These are phyloP conservation scores for Nomada fucata DNA, from an alignment of 2,888 invertebrate species.

Conservation along the genomic window DNA sequence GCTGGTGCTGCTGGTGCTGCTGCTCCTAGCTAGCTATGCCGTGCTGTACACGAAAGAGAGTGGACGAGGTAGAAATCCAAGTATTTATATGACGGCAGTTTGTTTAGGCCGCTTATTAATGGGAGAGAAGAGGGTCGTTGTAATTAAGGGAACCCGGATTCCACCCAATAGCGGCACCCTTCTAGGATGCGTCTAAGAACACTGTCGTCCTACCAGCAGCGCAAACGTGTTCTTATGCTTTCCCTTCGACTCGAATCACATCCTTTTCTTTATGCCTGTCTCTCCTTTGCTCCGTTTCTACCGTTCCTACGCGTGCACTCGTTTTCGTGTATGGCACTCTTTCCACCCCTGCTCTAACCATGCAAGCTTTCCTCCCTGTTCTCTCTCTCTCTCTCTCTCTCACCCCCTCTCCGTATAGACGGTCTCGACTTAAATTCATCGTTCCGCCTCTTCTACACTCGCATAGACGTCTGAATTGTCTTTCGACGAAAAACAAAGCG, in stretches of 20 bases:
- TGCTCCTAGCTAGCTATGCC: neutral
- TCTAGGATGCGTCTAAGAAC: slow-evolving; percentile 59
- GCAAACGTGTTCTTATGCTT: slow-evolving; percentile 55
- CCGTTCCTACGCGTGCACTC: slow-evolving; percentile 4
- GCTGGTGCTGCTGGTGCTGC: slow-evolving; percentile 1
- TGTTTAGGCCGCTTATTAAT: slow-evolving; percentile 82
- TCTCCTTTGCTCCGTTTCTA: slow-evolving; percentile 1
- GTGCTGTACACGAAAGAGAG: slow-evolving; percentile 34
- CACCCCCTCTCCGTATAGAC: neutral
- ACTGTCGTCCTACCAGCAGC: slow-evolving; percentile 47
- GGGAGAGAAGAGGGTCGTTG: slow-evolving; percentile 78
- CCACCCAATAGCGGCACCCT: slow-evolving; percentile 67
- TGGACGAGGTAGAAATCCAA: slow-evolving; percentile 75
- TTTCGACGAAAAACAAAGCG: slow-evolving; percentile 67
- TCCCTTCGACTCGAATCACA: slow-evolving; percentile 43
- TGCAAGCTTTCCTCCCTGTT: neutral
- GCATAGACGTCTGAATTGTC: slow-evolving; percentile 58
- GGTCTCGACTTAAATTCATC: slow-evolving; percentile 50
- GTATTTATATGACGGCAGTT: slow-evolving; percentile 81
- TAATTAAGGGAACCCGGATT: slow-evolving; percentile 80
- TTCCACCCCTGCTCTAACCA: neutral
- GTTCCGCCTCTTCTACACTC: slow-evolving; percentile 39
- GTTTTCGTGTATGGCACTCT: slow-evolving; percentile 22
- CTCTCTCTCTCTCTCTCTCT: neutral
- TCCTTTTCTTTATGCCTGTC: slow-evolving; percentile 1